Percentiles rank a stretch among this genome's conserved stretches.
Evolutionary conservation across 1,140 invertebrate genomes (phyloP).

Genomic region (Meloidogyne hapla): DNA sequence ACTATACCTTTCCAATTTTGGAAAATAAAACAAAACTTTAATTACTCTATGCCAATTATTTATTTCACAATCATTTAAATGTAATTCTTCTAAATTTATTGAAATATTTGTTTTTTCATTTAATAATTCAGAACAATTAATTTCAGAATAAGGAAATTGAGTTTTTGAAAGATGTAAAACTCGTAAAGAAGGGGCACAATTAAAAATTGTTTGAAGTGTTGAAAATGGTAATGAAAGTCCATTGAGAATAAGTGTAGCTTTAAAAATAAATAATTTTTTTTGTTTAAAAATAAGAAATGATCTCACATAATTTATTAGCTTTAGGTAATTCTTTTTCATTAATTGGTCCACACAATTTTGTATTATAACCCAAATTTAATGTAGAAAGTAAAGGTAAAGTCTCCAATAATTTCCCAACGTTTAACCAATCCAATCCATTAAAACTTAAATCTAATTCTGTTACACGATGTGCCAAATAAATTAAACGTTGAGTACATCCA

Average conservation of each 20-base stretch:
- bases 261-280: neutral
- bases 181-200: neutral
- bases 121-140: neutral
- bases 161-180: slow-evolving; percentile 13
- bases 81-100: slow-evolving; percentile 17
- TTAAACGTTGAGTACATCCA: slow-evolving; percentile 6
- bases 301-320: slow-evolving; percentile 21
- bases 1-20: slow-evolving; percentile 24
- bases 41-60: slow-evolving; percentile 31
- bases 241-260: slow-evolving; percentile 19
- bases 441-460: slow-evolving; percentile 18
- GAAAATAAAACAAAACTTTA: slow-evolving; percentile 1
- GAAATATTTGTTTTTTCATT: slow-evolving; percentile 8
- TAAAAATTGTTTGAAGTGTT: slow-evolving; percentile 1
- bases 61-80: slow-evolving; percentile 37
- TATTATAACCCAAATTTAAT: slow-evolving; percentile 24
- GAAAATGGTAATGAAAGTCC: slow-evolving; percentile 14
- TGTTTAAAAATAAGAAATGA: neutral
- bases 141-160: slow-evolving; percentile 7
- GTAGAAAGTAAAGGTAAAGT: neutral
- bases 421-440: slow-evolving; percentile 16
- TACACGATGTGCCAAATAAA: slow-evolving; percentile 23
- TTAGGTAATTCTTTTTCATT: slow-evolving; percentile 6
- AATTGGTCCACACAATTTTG: neutral
- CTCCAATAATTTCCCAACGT: slow-evolving; percentile 10